Base-by-base conservation (phyloP, 2,888 invertebrate genomes). In the Drosophila pseudotakahashii region DNA sequence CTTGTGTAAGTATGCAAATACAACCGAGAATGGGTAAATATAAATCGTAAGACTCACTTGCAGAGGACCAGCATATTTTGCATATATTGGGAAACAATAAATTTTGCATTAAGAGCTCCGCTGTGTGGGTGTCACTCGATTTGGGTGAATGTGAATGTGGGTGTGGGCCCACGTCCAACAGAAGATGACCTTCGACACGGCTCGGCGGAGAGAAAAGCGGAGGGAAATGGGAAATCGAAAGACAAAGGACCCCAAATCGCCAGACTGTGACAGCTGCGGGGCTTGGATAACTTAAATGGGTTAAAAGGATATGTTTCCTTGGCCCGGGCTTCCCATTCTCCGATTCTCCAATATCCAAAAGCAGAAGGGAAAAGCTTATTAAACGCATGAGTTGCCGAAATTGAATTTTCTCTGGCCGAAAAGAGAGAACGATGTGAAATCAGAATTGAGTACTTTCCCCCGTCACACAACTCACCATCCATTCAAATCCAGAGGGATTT, bases 71-170 rank as follows among this genome's bases (percentile, higher is more conserved):
- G 41, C 41, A 48, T 36, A 42, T 84, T 72, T 83, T 83, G 83
- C 83, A 87, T 84, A 82, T 87, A 84, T 85, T 85, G 84, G 82
- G 78, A 88, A 87, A 85, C 88, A 85, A 85, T 85, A 85, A 88
- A 85, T 85, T 85, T 71, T 70, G 70, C 78, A 73, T 63, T 69
- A 77, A 78, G 71, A 73, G 50, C 44, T 45, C 26, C 26, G 55
- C 66, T 73, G 61, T 54, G 62, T 67, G 53, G 26, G 52, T 62
- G 68, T 55, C 54, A 47, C 53, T 44, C 53, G 36, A 50, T 44
- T 32, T 42, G 45, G 54, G 34, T 57, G 58, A 57, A 47, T 60
- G 50, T 77, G 30, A 7, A 6, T 30, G 30, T 7, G 30, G 1
- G 30, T 30, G 30, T 1, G 47, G 23, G 62, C 52, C 53, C 72